Evolutionary conservation across 2,797 vertebrate species (phyloP).

Genomic region (Phoeniculus purpureus): DNA sequence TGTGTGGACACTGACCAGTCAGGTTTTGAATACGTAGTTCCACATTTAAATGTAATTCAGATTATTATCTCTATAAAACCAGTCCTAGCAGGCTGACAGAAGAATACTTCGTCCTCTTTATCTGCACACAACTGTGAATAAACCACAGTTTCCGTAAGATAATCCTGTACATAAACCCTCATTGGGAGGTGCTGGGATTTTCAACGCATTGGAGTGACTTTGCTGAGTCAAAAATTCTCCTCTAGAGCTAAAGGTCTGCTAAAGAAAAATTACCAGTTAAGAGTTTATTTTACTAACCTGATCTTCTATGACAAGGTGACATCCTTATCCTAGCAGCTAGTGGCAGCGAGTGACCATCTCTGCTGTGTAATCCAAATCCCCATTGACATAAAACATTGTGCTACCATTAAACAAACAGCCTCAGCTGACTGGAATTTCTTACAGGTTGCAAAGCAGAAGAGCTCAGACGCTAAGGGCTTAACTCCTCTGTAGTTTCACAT

Average conservation of each 20-base stretch:
- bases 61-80: background rate
- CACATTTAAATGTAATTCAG: slow-evolving; percentile 43
- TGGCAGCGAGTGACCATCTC: background rate
- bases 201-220: background rate
- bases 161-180: background rate
- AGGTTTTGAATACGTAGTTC: slow-evolving; percentile 43
- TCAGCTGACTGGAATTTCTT: background rate
- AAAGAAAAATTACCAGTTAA: background rate
- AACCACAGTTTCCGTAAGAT: background rate
- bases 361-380: background rate
- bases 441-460: background rate
- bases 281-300: background rate
- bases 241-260: background rate
- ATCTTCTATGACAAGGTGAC: too few relatives aligned
- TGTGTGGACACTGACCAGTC: background rate
- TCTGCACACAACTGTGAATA: background rate
- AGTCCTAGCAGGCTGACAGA: background rate
- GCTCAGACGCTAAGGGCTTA: background rate
- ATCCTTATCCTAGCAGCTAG: too few relatives aligned
- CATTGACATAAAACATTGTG: background rate
- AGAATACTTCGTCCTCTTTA: background rate
- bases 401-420: background rate
- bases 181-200: background rate
- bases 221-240: background rate
- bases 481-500: background rate